Percentiles rank a stretch among this genome's conserved stretches.
phyloP scores from a whole-genome alignment of 2,888 invertebrate species.

The Notocelia uddmanniana region DNA sequence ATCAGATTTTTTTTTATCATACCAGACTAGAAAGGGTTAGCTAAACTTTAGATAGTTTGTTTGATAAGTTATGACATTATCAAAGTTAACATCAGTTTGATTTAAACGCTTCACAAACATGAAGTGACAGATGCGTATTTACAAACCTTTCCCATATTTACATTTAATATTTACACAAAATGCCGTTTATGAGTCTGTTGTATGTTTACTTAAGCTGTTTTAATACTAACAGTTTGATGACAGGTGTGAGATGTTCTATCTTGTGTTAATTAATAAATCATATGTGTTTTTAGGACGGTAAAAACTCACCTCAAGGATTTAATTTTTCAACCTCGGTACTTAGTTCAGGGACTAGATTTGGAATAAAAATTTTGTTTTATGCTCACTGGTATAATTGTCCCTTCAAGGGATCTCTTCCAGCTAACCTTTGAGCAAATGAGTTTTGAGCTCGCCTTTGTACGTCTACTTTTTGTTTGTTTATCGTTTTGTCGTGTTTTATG shows the following conservation, averaged over 20 bases:
- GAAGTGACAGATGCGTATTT: slow-evolving; percentile 58
- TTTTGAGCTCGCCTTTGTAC: too few relatives aligned
- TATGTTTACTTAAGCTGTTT: slow-evolving; percentile 19
- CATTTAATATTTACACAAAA: slow-evolving; percentile 4
- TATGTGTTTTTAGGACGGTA: slow-evolving; percentile 8
- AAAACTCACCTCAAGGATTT: not conserved
- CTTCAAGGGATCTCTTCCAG: too few relatives aligned
- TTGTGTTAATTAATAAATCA: slow-evolving; percentile 28
- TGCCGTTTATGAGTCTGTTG: not conserved
- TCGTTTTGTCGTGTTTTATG: too few relatives aligned
- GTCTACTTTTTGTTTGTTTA: too few relatives aligned
- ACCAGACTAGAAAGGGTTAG: not conserved
- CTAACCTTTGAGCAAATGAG: too few relatives aligned
- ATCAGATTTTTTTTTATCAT: not conserved
- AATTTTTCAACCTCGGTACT: too few relatives aligned
- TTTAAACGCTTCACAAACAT: slow-evolving; percentile 51
- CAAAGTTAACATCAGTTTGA: slow-evolving; percentile 49
- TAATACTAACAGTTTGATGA: not conserved
- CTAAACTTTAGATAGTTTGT: not conserved
- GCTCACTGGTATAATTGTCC: too few relatives aligned
- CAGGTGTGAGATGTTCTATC: slow-evolving; percentile 25
- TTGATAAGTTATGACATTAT: slow-evolving; percentile 34
- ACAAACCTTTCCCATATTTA: slow-evolving; percentile 62
- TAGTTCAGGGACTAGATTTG: too few relatives aligned
- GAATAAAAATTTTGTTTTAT: too few relatives aligned